Base-by-base conservation (phyloP, 30 jellyfish, hydroid and myxozoan genomes). In the Clytia hemisphaerica region DNA sequence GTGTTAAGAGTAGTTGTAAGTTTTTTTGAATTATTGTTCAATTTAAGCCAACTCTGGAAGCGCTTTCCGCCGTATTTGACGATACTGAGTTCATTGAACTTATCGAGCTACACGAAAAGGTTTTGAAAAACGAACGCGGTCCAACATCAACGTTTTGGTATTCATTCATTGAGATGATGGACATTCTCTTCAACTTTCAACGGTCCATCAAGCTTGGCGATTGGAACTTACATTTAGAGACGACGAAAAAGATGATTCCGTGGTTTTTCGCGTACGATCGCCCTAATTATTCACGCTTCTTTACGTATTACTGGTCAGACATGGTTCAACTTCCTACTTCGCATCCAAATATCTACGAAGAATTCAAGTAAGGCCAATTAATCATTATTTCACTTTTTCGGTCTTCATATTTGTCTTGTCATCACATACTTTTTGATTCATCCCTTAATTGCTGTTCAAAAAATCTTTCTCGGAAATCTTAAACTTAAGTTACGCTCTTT, bases 191-290 rank as follows among this genome's bases (percentile, higher is more conserved):
- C 54, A 80, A 67, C 40, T 62, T 75, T 57, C 46, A 44, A 24
- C 64, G 88, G 21, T 61, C 88, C 16, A 48, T 29, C 12, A 45
- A 73, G 37, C 48, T 55, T 1, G 88, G 80, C 14, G 73, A 75
- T 51, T 75, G 88, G 80, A 31, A 75, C 16, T 67, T 75, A 31
- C 80, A 61, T 61, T 14, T 76, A 58, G 67, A 62, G 32, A 42
- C 81, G 2, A 70, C 82, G 58, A 57, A 57, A 55, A 57, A 29
- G 40, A 53, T 72, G 83, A 27, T 66, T 37, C 78, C 78, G 44
- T 37, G 68, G 78, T 22, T 51, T 46, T 72, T 72, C 45, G 83
- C 83, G 58, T 72, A 72, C 58, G 83, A 72, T 57, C 83, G 83
- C 32, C 83, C 83, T 18, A 72, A 57, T 66, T 72, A 72, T 55